Conservation (phyloP, 2,797 vertebrate species). For the Mormyrus proboscirostris region DNA sequence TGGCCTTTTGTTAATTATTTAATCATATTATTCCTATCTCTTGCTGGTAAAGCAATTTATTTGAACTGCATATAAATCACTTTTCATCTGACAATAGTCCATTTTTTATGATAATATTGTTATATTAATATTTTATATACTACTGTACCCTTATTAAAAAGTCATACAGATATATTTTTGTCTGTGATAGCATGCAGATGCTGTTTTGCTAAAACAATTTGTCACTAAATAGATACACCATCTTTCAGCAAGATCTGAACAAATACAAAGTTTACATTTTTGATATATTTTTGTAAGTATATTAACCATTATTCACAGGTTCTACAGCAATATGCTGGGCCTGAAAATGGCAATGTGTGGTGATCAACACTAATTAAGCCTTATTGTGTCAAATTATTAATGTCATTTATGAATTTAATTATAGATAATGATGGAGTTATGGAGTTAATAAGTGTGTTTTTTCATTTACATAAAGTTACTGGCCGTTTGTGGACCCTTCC, state of each 20-base stretch:
- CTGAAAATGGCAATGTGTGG: neutral
- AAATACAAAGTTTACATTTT: neutral
- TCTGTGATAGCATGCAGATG: neutral
- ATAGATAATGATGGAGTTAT: neutral
- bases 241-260: neutral
- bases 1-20: neutral
- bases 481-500: constrained; percentile 66
- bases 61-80: neutral
- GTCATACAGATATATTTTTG: neutral
- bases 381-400: neutral
- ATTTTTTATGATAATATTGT: neutral
- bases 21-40: neutral
- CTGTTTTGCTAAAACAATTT: neutral
- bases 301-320: neutral
- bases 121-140: constrained; percentile 8
- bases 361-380: neutral
- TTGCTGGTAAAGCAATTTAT: neutral
- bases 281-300: neutral
- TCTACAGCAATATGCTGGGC: neutral
- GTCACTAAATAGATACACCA: neutral
- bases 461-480: constrained; percentile 56
- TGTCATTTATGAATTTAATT: neutral
- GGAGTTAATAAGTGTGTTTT: neutral
- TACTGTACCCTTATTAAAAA: neutral
- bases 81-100: neutral